Evolutionary conservation across 2,113 vertebrate species (phyloP).

Genomic region (Tenrec ecaudatus): DNA sequence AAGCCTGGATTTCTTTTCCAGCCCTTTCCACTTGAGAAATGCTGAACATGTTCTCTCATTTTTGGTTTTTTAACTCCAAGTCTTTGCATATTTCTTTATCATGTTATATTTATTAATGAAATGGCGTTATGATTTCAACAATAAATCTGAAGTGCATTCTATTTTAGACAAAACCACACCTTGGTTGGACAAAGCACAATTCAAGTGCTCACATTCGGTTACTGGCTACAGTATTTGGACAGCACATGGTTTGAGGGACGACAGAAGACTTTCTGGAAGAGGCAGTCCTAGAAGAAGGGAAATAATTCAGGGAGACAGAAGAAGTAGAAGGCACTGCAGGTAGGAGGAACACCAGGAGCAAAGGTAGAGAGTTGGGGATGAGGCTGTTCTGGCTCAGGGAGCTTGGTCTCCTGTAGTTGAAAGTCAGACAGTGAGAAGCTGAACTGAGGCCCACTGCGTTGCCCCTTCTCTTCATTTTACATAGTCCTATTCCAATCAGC

Average conservation of each 20-base stretch:
- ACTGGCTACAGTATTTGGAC: fast-evolving
- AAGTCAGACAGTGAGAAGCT: neutral
- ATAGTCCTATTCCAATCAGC: neutral
- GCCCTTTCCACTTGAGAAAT: no score
- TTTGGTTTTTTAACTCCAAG: no score
- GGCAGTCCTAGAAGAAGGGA: neutral
- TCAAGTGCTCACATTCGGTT: neutral
- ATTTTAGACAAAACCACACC: neutral
- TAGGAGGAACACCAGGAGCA: fast-evolving
- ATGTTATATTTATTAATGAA: neutral
- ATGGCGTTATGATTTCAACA: neutral
- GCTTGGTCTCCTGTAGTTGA: neutral
- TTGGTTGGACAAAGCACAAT: neutral
- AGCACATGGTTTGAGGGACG: fast-evolving
- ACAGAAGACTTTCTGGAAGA: neutral
- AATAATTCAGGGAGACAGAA: neutral
- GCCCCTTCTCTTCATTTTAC: neutral
- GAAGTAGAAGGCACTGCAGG: neutral
- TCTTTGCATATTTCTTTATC: no score
- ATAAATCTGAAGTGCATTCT: neutral
- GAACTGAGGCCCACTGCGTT: neutral
- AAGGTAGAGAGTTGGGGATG: neutral
- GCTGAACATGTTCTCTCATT: no score
- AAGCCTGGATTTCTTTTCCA: no score
- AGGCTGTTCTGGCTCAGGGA: neutral